Base-by-base conservation (phyloP, 1,140 invertebrate species). In the Phortica variegata region DNA sequence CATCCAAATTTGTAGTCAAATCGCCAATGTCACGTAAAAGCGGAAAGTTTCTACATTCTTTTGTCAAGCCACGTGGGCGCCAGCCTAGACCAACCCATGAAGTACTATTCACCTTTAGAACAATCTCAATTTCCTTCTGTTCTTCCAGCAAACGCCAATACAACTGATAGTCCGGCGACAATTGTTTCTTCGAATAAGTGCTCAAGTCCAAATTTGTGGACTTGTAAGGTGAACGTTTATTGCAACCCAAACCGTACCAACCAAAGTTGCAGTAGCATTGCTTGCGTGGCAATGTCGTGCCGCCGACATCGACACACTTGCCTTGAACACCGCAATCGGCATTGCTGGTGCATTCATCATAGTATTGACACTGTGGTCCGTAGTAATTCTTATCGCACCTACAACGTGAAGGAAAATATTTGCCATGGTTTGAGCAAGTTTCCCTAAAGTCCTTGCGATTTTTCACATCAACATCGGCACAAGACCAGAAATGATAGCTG, bases 401-500 rank as follows among this genome's bases (percentile, higher is more conserved):
- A 60, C 90, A 92, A 43, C 85, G 83, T 3, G 85, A 86, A 10
- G 89, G 77, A 36, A 88, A 81, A 69, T 89, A 84, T 68, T 85
- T 83, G 2, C 92, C 91, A 60, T 91, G 85, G 23, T 87, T 87
- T 49, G 85, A 89, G 71, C 93, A 97, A 15, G 84, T 83, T 76
- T 93, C 89, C 49, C 85, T 83, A 76, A 87, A 92, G 12, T 83
- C 79, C 73, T 86, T 87, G 80, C 84, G 79, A 43, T 75, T 63
- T 43, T 81, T 83, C 54, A 97, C 90, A 65, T 96, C 91, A 36
- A 98, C 87, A 78, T 98, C 95, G 2, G 94, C 90, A 66, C 95
- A 98, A 1, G 91, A 94, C 90, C 91, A 95, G 79, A 97, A 97
- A 54, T 85, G 80, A 73, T 95, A 97, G 56, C 79, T 84, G 9